Evolutionary conservation across 2,113 vertebrate species (phyloP).

Genomic region (Rhinoderma darwinii): DNA sequence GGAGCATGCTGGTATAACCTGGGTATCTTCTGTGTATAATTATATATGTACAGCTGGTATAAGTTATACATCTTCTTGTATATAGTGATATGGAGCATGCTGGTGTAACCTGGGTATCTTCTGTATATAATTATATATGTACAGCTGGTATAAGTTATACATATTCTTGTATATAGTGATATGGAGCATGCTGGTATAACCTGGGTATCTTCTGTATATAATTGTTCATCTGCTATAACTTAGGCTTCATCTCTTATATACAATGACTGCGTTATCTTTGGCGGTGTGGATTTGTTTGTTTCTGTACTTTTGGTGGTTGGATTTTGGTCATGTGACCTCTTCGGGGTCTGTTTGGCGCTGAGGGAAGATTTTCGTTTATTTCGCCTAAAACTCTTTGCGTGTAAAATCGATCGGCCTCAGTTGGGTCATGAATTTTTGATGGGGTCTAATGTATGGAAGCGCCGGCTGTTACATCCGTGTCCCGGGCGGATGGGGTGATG

Average conservation of each 20-base stretch:
- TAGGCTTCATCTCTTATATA: not conserved
- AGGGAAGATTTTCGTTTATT: not conserved
- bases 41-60: too few species aligned
- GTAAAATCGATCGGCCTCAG: not conserved
- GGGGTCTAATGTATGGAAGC: not conserved
- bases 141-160: too few species aligned
- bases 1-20: too few species aligned
- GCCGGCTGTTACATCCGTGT: not conserved
- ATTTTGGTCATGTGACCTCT: not conserved
- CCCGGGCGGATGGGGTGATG: not conserved
- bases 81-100: too few species aligned
- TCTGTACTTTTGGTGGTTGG: not conserved
- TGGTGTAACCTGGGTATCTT: too few species aligned
- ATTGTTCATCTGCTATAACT: not conserved
- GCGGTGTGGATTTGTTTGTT: not conserved
- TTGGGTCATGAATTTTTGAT: not conserved
- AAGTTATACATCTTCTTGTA: too few species aligned
- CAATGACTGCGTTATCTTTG: too few species aligned
- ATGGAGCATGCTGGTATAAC: too few species aligned
- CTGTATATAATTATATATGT: too few species aligned
- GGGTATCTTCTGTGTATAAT: too few species aligned
- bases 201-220: too few species aligned
- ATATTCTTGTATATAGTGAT: too few species aligned
- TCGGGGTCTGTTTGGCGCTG: not conserved
- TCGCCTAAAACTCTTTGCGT: not conserved